Base-by-base conservation (phyloP, 2,888 invertebrate species). In the Lamproptera curius region DNA sequence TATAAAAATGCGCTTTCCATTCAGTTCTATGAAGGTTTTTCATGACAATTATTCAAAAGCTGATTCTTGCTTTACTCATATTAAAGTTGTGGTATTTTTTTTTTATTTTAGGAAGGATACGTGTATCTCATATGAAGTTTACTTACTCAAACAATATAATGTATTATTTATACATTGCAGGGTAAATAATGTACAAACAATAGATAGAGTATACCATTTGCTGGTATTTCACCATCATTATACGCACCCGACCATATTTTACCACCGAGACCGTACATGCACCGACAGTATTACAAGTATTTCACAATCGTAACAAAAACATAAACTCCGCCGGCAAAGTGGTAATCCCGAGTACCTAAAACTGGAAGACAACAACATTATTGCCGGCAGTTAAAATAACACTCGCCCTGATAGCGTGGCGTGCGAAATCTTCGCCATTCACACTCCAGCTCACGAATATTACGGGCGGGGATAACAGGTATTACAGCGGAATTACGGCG, bases 401-500 rank as follows among this genome's bases (percentile, higher is more conserved):
- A 47, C 31, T 38, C 33, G 33, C 23, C 52, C 50, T 61, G 52
- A 58, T 57, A 64, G 56, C 54, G 50, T 49, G 52, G 37, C 59
- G 53, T 61, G 56, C 63, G 59, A 62, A 64, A 62, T 62, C 62
- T 62, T 45, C 36, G 31, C 48, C 44, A 56, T 56, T 63, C 55
- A 65, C 58, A 56, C 59, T 62, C 55, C 63, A 64, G 64, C 66
- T 67, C 63, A 64, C 70, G 67, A 71, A 73, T 69, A 73, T 66
- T 65, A 63, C 64, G 62, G 57, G 47, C 34, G 57, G 52, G 64
- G 70, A 73, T 75, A 72, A 68, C 71, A 58, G 61, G 62, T 53
- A 64, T 69, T 64, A 67, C 55, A 48, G 31, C 41, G 54, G 57
- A 65, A 72, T 75, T 67, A 70, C 65, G 56, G 59, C 60, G 57